A percentile compares a stretch with the other conserved stretches of the same genome.
These are phyloP conservation scores for Morpho helenor DNA, from an alignment of 2,888 invertebrate species.

Conservation along the genomic window DNA sequence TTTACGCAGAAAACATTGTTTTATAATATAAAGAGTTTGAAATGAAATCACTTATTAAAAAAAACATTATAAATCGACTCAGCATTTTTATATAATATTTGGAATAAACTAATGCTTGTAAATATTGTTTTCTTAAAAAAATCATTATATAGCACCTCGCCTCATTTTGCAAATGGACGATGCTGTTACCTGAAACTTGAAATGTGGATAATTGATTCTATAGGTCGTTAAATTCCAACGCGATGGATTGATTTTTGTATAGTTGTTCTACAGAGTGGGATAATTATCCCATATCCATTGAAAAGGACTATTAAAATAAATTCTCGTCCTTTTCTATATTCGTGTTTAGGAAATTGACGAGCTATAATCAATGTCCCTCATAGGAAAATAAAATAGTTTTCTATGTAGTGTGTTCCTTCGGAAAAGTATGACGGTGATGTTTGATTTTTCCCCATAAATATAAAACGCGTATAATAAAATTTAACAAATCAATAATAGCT, in stretches of 20 bases:
- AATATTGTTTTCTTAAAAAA: slow-evolving; percentile 8
- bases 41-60: slow-evolving; percentile 12
- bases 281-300: too few relatives aligned
- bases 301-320: too few relatives aligned
- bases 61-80: slow-evolving; percentile 14
- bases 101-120: slow-evolving; percentile 14
- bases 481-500: slow-evolving; percentile 8
- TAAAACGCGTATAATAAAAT: neutral
- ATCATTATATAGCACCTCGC: slow-evolving; percentile 3
- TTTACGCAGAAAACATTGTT: slow-evolving; percentile 25
- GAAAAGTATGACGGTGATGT: neutral
- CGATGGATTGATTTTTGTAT: too few relatives aligned
- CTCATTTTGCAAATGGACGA: neutral
- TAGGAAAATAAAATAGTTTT: slow-evolving; percentile 2
- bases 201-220: neutral
- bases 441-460: slow-evolving; percentile 1
- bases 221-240: too few relatives aligned
- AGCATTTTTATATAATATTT: slow-evolving; percentile 17
- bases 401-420: slow-evolving; percentile 4
- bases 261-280: too few relatives aligned
- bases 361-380: neutral
- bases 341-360: neutral
- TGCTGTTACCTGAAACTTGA: neutral
- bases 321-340: too few relatives aligned
- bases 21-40: slow-evolving; percentile 36